Evolutionary conservation across 1,140 invertebrate species (phyloP).

Genomic region (Eriosoma lanigerum): DNA sequence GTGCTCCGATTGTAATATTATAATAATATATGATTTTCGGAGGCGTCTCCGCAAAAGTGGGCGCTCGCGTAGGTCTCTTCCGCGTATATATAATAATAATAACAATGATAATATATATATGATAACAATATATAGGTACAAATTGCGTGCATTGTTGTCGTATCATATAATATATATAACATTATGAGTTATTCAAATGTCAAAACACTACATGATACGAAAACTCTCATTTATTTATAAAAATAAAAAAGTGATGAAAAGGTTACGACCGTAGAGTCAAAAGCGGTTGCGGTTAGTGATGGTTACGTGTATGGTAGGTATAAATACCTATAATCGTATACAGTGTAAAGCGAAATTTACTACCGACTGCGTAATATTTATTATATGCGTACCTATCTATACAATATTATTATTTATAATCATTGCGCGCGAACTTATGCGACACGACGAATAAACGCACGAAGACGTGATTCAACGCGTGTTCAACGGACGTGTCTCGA

Average conservation of each 20-base stretch:
- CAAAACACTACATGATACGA: background rate
- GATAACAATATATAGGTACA: no score
- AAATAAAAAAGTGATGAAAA: background rate
- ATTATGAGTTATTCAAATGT: no score
- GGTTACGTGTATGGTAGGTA: no score
- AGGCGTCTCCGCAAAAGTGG: slow-evolving; percentile 29
- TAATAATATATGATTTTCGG: slow-evolving; percentile 5
- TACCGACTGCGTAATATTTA: no score
- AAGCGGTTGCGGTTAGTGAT: background rate
- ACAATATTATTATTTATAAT: no score
- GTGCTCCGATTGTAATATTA: slow-evolving; percentile 26
- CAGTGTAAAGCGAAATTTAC: no score
- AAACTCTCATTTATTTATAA: background rate
- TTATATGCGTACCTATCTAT: no score
- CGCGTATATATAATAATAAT: background rate
- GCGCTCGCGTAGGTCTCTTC: slow-evolving; percentile 23
- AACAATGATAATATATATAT: no score
- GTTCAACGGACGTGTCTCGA: no score
- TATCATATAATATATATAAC: background rate
- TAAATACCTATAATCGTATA: no score
- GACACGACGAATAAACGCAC: background rate
- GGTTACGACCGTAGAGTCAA: slow-evolving; percentile 26
- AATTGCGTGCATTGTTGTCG: background rate
- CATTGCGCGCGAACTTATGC: no score
- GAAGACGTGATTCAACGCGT: background rate